Percentiles rank a stretch among this genome's conserved stretches.
phyloP scores from a whole-genome alignment of 1,140 invertebrate genomes.

The Aphidius gifuensis region DNA sequence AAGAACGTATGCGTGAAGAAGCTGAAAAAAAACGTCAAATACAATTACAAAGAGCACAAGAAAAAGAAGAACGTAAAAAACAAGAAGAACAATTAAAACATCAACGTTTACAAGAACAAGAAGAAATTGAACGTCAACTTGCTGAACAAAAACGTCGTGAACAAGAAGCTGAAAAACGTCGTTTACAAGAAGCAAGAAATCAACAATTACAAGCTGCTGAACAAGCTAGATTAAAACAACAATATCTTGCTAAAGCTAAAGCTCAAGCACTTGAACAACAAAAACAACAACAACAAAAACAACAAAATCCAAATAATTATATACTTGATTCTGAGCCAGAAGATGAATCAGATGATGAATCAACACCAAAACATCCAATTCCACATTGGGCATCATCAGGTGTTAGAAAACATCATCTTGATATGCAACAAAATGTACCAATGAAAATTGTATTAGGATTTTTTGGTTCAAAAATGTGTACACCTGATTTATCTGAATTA shows the following conservation, averaged over 20 bases:
- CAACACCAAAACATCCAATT: slow-evolving; percentile 52
- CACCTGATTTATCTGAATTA: slow-evolving; percentile 64
- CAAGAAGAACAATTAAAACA: slow-evolving; percentile 50
- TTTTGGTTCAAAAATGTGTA: slow-evolving; percentile 63
- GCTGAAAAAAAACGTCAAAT: slow-evolving; percentile 42
- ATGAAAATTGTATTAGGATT: slow-evolving; percentile 55
- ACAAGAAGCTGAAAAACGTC: slow-evolving; percentile 49
- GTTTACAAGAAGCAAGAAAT: slow-evolving; percentile 39
- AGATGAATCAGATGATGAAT: slow-evolving; percentile 60
- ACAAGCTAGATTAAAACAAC: slow-evolving; percentile 41
- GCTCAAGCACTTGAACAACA: slow-evolving; percentile 2
- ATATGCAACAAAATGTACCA: slow-evolving; percentile 43
- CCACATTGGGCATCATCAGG: slow-evolving; percentile 56
- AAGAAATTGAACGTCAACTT: slow-evolving; percentile 54
- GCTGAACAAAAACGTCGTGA: slow-evolving; percentile 56
- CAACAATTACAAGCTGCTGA: slow-evolving; percentile 47
- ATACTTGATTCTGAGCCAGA: slow-evolving; percentile 49
- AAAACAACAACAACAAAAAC: slow-evolving; percentile 25
- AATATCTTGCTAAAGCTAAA: slow-evolving; percentile 28
- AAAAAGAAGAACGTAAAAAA: slow-evolving; percentile 54
- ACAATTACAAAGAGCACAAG: slow-evolving; percentile 40
- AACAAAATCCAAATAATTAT: slow-evolving; percentile 35
- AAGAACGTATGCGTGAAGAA: slow-evolving; percentile 47
- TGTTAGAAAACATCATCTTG: slow-evolving; percentile 38
- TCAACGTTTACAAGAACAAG: slow-evolving; percentile 52